Percentiles rank a stretch among this genome's conserved stretches.
Evolutionary conservation across 2,888 invertebrate genomes (phyloP).

Genomic region (Pyralis farinalis): DNA sequence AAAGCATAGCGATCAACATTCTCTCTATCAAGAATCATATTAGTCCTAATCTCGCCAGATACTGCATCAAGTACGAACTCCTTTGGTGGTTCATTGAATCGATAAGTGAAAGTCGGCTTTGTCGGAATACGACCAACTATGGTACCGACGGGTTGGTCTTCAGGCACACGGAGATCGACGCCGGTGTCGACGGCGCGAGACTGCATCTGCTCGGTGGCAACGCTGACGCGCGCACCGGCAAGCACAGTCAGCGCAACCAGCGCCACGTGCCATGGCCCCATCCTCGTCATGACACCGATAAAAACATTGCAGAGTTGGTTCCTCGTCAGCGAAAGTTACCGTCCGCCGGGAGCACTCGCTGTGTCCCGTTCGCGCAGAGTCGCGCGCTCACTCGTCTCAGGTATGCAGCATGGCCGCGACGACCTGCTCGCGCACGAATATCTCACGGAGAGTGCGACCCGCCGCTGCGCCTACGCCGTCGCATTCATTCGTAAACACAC

Average conservation of each 20-base stretch:
- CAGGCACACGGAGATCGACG: slow-evolving; percentile 91
- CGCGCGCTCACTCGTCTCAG: slow-evolving; percentile 74
- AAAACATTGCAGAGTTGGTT: slow-evolving; percentile 64
- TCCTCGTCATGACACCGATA: slow-evolving; percentile 67
- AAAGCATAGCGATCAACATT: slow-evolving; percentile 91
- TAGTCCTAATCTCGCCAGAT: slow-evolving; percentile 92
- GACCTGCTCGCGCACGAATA: slow-evolving; percentile 77
- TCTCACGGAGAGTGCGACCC: slow-evolving; percentile 76
- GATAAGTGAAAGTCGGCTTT: slow-evolving; percentile 93
- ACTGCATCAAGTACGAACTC: slow-evolving; percentile 92
- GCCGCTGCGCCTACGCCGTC: slow-evolving; percentile 76
- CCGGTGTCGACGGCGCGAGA: slow-evolving; percentile 93
- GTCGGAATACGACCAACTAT: slow-evolving; percentile 93
- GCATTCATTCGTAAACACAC: slow-evolving; percentile 77
- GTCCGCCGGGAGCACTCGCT: slow-evolving; percentile 56
- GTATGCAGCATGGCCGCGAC: slow-evolving; percentile 81
- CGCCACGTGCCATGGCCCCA: slow-evolving; percentile 74
- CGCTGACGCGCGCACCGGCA: slow-evolving; percentile 51
- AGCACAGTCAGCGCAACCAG: slow-evolving; percentile 69
- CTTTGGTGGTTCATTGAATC: slow-evolving; percentile 94
- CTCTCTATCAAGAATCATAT: slow-evolving; percentile 92
- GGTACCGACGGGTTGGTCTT: slow-evolving; percentile 92
- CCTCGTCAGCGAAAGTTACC: slow-evolving; percentile 61
- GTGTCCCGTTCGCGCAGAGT: slow-evolving; percentile 74
- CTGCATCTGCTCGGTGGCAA: slow-evolving; percentile 87